A percentile compares a stretch with the other conserved stretches of the same genome.
These are phyloP conservation scores for Lamellibrachia luymesi DNA, from an alignment of 1,140 invertebrate genomes.

Conservation along the genomic window DNA sequence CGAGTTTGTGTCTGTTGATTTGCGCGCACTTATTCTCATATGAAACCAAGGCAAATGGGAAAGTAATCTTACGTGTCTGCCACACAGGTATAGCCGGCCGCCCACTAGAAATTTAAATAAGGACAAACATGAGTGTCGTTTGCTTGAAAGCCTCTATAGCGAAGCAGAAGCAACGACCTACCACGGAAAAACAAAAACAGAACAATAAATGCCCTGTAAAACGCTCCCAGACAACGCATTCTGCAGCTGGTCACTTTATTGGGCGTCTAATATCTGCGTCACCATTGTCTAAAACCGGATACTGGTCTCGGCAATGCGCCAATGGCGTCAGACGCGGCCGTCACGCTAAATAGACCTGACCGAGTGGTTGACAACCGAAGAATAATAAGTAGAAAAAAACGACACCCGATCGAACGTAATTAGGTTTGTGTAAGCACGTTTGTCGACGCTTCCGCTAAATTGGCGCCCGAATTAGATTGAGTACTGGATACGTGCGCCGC, in stretches of 20 bases:
- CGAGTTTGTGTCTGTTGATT: neutral
- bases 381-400: neutral
- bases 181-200: neutral
- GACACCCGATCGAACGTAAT: neutral
- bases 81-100: neutral
- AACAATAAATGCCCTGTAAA: neutral
- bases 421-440: neutral
- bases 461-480: slow-evolving; percentile 3
- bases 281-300: neutral
- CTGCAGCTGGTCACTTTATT: neutral
- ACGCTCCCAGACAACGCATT: neutral
- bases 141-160: neutral
- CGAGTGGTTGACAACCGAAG: neutral
- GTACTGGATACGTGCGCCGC: neutral
- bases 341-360: neutral
- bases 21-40: neutral
- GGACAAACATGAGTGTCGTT: no score
- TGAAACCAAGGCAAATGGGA: no score
- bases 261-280: neutral
- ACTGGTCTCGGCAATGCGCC: neutral
- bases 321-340: neutral
- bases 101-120: no score
- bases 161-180: neutral
- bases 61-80: neutral
- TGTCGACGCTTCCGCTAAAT: neutral